phyloP scores from a whole-genome alignment of 1,140 invertebrate genomes.

The Lucilia sericata region DNA sequence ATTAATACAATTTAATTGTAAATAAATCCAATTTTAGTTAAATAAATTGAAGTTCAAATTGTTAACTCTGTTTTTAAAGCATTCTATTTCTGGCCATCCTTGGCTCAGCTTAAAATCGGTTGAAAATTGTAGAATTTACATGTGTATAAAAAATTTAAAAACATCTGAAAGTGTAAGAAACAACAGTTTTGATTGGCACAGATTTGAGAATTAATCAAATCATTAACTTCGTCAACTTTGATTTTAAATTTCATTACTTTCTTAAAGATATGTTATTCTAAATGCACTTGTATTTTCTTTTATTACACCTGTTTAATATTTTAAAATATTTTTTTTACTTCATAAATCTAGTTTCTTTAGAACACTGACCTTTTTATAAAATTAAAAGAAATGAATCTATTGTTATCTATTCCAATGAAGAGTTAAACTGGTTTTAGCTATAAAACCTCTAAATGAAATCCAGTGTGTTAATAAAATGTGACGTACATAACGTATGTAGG shows the following conservation, averaged over 20 bases:
- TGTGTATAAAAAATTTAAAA: too few relatives aligned
- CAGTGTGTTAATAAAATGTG: not conserved
- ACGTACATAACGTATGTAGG: not conserved
- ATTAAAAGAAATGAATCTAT: not conserved
- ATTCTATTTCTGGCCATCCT: too few relatives aligned
- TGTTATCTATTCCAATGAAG: not conserved
- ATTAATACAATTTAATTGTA: too few relatives aligned
- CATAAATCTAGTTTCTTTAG: not conserved
- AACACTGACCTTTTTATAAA: not conserved
- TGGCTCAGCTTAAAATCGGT: too few relatives aligned
- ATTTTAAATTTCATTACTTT: not conserved
- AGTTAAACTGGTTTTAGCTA: not conserved
- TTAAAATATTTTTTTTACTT: not conserved
- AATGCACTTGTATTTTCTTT: not conserved
- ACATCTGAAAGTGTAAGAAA: too few relatives aligned
- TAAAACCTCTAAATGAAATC: not conserved
- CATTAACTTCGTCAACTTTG: too few relatives aligned
- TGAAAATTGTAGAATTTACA: too few relatives aligned
- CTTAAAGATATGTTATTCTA: not conserved
- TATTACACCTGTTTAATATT: not conserved
- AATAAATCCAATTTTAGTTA: too few relatives aligned
- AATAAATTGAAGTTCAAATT: too few relatives aligned
- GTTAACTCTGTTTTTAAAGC: too few relatives aligned
- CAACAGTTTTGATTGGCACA: too few relatives aligned
- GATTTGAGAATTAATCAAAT: too few relatives aligned